Base-by-base conservation (phyloP, 1,140 invertebrate genomes). In the Sesamia nonagrioides region DNA sequence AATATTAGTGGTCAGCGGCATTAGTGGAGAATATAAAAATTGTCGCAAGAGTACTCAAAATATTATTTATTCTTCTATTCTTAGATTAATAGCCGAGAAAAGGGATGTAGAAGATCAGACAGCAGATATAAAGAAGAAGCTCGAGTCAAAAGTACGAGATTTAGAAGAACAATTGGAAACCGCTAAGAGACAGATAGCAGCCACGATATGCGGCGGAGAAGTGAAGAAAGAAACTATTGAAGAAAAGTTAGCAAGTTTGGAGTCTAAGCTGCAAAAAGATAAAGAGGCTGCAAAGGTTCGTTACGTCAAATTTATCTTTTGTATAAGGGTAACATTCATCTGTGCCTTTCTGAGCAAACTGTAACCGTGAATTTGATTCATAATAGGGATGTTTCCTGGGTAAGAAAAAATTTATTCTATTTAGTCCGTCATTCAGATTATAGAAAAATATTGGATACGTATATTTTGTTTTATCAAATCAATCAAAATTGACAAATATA, bases 51-150 rank as follows among this genome's bases (percentile, higher is more conserved):
- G 15, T 63, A 48, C 52, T 42, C 18, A 48, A 33, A 45, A 68
- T 27, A 5, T 2, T 27, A 50, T 40, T 45, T 79, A 37, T 13
- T n/a, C 35, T 84, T 85, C 45, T 42, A 11, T 40, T 35, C 21
- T 2, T 78, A 94, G 93, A 72, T 81, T 94, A 78, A 63, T 93
- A 84, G 35, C 82, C 77, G 92, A 93, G 54, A 93, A 90, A 83
- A 89, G 83, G 48, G 58, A 90, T 42, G 83, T 93, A 80, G 87
- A 92, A 81, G 77, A 75, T 6, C 80, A 90, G 58, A 81, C 90
- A 40, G 63, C 60, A 48, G 54, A 86, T 68, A 61, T 90, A 11
- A 90, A 83, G 42, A 82, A 82, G 6, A 81, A 27, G 8, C 77
- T 93, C 40, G 88, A 93, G 71, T 61, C 60, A 6, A 92, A 81